Base-by-base conservation (phyloP, 2,113 vertebrate genomes). In the Pterocles burchelli region DNA sequence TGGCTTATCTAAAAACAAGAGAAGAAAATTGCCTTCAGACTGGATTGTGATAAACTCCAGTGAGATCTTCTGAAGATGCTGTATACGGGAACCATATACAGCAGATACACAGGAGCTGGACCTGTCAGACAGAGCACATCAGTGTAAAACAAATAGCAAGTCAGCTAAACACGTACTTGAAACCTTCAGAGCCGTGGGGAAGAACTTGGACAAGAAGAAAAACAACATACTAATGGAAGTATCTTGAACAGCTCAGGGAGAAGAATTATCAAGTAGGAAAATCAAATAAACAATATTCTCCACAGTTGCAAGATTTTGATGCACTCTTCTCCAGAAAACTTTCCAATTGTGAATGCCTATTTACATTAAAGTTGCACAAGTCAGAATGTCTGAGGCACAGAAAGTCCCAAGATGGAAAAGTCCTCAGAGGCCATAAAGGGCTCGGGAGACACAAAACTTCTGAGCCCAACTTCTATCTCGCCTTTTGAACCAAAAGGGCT, bases 281-380 rank as follows among this genome's bases (percentile, higher is more conserved):
- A 91, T 54, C 5, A 79, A 88, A 85, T 87, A 71, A 49, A 88
- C 34, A 70, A 17, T 84, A 62, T 80, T 95, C 95, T 93, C 90
- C 59, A 80, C 2, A 71, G 55, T 52, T 84, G 41, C 48, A 58
- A 36, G 34, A 46, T 74, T 74, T 86, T 75, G 34, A 74, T 83
- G 52, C 20, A 48, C 14, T 86, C 4, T 71, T 83, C 26, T 46
- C 29, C 43, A 73, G 48, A 72, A 84, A 85, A 43, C 20, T 88
- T 95, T 80, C 86, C 78, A 68, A 1, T 29, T 87, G 11, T 57
- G 62, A 78, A 54, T 66, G 63, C 11, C 43, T 76, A 62, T 88
- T 88, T 63, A 80, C 31, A 73, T 62, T 46, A 66, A 84, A 75
- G 70, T 62, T 83, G 28, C 16, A 72, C 0, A 0, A 92, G 36